A percentile compares a stretch with the other conserved stretches of the same genome.
phyloP scores from a whole-genome alignment of 2,888 invertebrate genomes.

The Phrixothrix hirtus region DNA sequence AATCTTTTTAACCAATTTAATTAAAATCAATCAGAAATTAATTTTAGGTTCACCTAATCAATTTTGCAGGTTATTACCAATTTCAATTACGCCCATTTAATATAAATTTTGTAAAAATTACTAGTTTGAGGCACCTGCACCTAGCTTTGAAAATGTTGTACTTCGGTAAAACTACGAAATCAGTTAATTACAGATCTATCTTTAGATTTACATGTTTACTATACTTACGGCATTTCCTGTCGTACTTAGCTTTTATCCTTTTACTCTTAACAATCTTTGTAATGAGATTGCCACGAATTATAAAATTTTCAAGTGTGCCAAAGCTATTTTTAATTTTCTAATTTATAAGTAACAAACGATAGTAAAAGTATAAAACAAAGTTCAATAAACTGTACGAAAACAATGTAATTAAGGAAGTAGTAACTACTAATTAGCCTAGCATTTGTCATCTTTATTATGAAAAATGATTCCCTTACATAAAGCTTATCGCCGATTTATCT shows the following conservation, averaged over 20 bases:
- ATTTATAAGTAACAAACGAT: not conserved
- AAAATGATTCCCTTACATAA: constrained; percentile 1
- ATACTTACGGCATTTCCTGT: not conserved
- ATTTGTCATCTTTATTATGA: not conserved
- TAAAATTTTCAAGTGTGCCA: not conserved
- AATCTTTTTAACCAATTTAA: too few species aligned
- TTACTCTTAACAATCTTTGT: not conserved
- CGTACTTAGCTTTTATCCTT: not conserved
- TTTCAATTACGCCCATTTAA: not conserved
- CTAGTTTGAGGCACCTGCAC: not conserved
- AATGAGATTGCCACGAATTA: not conserved
- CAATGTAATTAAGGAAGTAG: not conserved
- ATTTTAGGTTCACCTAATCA: not conserved
- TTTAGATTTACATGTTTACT: not conserved
- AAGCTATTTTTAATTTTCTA: not conserved
- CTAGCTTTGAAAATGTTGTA: not conserved
- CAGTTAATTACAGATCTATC: not conserved
- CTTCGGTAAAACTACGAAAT: not conserved
- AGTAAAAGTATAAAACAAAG: not conserved
- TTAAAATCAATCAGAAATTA: too few species aligned
- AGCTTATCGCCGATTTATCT: constrained; percentile 15
- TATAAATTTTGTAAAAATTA: not conserved
- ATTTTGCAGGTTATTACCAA: not conserved
- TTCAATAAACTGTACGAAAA: not conserved
- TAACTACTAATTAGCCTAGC: not conserved